Evolutionary conservation across 2,113 vertebrate genomes (phyloP), one percentile per base, ranked within the genome.

Genomic region (Poecilia latipinna): DNA sequence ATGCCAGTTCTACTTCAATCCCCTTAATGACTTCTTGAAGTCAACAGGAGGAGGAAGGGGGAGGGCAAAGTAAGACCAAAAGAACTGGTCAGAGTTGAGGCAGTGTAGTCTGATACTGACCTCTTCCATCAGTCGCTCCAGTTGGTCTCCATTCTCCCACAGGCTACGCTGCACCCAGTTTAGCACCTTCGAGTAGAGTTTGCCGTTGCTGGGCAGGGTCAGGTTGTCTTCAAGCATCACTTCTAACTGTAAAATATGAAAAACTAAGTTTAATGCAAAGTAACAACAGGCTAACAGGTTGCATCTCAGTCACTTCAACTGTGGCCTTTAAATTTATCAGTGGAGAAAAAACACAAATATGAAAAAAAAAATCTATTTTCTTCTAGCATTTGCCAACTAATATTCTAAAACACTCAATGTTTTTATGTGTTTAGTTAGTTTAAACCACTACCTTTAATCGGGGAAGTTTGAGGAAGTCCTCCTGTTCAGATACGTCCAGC

Each of bases 111-210:
- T 12, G 60, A 61, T 94, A 98, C 98, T 98, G 95, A 99, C 98
- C 98, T 99, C 97, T 93, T 98, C 96, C 97, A 99, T 99, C 62
- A 99, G 94, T 84, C 95, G 96, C 88, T 97, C 96, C 91, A 99
- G 95, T 71, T 94, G 96, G 92, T 96, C 97, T 90, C 97, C 98
- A 0, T 97, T 98, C 93, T 99, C 98, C 97, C 96, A 98, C 88
- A 99, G 95, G 94, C 97, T 98, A 70, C 96, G 96, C 92, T 99
- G 98, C 83, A 99, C 97, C 98, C 98, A 99, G 95, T 94, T 97
- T 90, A 99, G 97, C 95, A 99, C 97, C 95, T 99, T 99, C 62
- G 97, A 96, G 90, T 98, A 99, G 75, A 99, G 91, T 93, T 98
- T 99, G 91, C 97, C 97, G 54, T 99, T 99, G 93, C 96, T 98